Percentiles rank a stretch among this genome's conserved stretches.
Conservation (phyloP, 2,113 vertebrate species). For the Limnothrissa miodon region DNA sequence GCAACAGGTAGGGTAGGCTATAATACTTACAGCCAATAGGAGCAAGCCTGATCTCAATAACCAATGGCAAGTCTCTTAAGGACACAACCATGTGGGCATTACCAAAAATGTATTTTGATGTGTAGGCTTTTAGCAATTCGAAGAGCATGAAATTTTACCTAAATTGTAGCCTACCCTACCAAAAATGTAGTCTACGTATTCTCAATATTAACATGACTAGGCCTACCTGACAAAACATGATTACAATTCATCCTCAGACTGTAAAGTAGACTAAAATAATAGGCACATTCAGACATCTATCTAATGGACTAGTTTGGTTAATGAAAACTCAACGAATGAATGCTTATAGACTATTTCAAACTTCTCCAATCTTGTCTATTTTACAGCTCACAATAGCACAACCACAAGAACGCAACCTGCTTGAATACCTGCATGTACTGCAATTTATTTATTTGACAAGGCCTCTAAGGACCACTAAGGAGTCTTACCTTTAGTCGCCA, state of each 20-base stretch:
- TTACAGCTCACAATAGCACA: neutral
- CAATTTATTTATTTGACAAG: neutral
- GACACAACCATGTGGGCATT: neutral
- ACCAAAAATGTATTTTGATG: neutral
- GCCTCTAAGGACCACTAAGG: neutral
- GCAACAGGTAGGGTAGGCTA: neutral
- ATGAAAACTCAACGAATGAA: neutral
- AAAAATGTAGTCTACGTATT: no score
- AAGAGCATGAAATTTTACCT: neutral
- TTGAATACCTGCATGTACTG: neutral
- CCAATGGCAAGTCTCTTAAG: slow-evolving; percentile 2
- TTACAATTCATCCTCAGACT: no score
- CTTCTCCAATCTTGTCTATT: neutral
- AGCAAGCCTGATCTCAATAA: neutral
- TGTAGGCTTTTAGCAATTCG: neutral
- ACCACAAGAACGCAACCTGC: neutral
- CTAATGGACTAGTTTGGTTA: neutral
- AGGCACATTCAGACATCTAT: neutral
- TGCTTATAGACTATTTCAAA: neutral
- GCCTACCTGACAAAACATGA: no score
- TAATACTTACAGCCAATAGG: neutral
- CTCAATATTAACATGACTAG: no score
- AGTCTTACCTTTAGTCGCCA: slow-evolving; percentile 3
- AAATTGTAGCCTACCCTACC: no score
- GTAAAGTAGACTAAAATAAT: neutral